Conservation (phyloP, 1,140 invertebrate genomes). For the Euwallacea fornicatus region DNA sequence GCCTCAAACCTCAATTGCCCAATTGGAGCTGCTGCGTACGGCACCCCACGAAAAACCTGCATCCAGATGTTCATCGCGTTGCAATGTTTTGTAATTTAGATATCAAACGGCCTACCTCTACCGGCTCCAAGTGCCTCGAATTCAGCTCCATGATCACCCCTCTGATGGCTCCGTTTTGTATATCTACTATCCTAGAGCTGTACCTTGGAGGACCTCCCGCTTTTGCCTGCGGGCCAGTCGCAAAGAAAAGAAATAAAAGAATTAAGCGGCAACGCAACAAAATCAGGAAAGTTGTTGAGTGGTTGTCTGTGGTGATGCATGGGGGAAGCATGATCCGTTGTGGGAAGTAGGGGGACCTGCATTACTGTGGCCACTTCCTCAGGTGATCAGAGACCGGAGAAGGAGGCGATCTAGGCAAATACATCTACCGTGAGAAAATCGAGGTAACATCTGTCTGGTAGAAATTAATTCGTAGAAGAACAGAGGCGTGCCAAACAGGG, state of each 20-base stretch:
- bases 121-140: constrained; percentile 73
- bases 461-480: no score
- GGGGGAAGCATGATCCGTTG: constrained; percentile 33
- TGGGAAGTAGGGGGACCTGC: constrained; percentile 17
- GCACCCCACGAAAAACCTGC: constrained; percentile 70
- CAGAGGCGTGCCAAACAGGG: no score
- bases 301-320: constrained; percentile 23
- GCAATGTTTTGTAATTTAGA: not conserved
- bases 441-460: no score
- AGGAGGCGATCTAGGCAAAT: no score
- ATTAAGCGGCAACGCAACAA: not conserved
- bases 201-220: constrained; percentile 54
- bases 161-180: constrained; percentile 66
- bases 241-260: constrained; percentile 7
- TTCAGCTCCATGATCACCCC: constrained; percentile 74
- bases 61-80: not conserved
- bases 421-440: no score
- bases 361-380: constrained; percentile 13
- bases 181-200: constrained; percentile 67
- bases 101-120: constrained; percentile 61
- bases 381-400: no score
- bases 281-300: not conserved
- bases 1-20: constrained; percentile 67
- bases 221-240: constrained; percentile 11
- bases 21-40: constrained; percentile 78